phyloP scores from a whole-genome alignment of 2,113 vertebrate species.

The Ochotona princeps region DNA sequence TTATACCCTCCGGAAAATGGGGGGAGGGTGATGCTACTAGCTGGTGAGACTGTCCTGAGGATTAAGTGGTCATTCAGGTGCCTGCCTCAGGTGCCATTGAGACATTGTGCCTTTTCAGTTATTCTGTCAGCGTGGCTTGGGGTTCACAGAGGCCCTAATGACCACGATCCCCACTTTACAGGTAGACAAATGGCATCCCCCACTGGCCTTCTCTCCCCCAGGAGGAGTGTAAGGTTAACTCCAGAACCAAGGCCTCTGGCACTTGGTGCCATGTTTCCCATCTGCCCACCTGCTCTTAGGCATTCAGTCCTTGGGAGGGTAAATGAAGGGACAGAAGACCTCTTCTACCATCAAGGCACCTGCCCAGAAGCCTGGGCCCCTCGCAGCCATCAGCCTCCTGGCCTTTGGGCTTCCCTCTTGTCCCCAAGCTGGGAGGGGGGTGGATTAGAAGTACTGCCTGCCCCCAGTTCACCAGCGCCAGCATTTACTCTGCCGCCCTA shows the following conservation, averaged over 20 bases:
- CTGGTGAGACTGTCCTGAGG: not conserved
- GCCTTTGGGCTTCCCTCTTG: not conserved
- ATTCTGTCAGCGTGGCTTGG: constrained; percentile 36
- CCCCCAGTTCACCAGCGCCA: no score
- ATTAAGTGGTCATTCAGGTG: not conserved
- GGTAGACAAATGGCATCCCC: not conserved
- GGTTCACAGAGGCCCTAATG: not conserved
- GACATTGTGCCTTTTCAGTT: not conserved
- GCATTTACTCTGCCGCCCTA: no score
- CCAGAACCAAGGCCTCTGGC: not conserved
- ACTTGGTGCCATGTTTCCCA: not conserved
- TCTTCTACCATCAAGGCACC: not conserved
- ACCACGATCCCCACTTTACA: not conserved
- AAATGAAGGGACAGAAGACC: not conserved
- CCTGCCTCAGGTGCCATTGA: not conserved
- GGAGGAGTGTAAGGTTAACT: not conserved
- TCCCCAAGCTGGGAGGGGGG: no score
- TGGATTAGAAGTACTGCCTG: no score
- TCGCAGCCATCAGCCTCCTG: not conserved
- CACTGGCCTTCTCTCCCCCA: not conserved
- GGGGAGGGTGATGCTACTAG: not conserved
- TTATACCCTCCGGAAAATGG: constrained; percentile 35
- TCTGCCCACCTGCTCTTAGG: not conserved
- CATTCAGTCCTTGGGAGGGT: not conserved
- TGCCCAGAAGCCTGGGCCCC: not conserved